These are phyloP conservation scores for Keiferia lycopersicella DNA, from an alignment of 2,888 invertebrate genomes.

Conservation along the genomic window DNA sequence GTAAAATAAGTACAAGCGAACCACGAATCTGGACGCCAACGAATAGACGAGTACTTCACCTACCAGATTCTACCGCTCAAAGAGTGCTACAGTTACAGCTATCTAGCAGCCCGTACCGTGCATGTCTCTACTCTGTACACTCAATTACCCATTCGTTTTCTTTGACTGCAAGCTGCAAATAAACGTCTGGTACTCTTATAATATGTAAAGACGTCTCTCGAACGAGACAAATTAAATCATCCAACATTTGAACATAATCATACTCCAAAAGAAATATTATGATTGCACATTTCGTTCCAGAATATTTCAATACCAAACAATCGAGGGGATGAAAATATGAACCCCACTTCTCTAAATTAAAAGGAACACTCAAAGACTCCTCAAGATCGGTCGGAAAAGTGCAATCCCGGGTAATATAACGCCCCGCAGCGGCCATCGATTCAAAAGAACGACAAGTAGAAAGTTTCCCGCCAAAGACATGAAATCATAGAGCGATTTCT, in stretches of 20 bases:
- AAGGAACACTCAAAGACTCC: constrained; percentile 32
- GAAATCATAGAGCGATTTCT: constrained; percentile 81
- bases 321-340: constrained; percentile 9
- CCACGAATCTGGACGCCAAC: constrained; percentile 31
- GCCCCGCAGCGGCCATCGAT: constrained; percentile 60
- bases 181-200: too few species aligned
- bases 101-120: not conserved
- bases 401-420: constrained; percentile 51
- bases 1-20: constrained; percentile 48
- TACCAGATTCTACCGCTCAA: too few species aligned
- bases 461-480: constrained; percentile 76
- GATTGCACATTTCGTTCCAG: not conserved
- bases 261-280: not conserved
- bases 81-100: not conserved
- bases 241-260: not conserved
- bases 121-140: constrained; percentile 11
- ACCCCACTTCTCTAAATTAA: constrained; percentile 23
- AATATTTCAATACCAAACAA: constrained; percentile 11
- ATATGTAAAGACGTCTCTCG: not conserved
- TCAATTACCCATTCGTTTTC: constrained; percentile 22
- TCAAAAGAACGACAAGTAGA: constrained; percentile 71
- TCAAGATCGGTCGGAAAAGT: constrained; percentile 36
- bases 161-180: constrained; percentile 4
- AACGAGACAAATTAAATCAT: not conserved
- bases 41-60: constrained; percentile 14